Percentiles rank a stretch among this genome's conserved stretches.
These are phyloP conservation scores for Argynnis bischoffii DNA, from an alignment of 2,888 invertebrate species.

Conservation along the genomic window DNA sequence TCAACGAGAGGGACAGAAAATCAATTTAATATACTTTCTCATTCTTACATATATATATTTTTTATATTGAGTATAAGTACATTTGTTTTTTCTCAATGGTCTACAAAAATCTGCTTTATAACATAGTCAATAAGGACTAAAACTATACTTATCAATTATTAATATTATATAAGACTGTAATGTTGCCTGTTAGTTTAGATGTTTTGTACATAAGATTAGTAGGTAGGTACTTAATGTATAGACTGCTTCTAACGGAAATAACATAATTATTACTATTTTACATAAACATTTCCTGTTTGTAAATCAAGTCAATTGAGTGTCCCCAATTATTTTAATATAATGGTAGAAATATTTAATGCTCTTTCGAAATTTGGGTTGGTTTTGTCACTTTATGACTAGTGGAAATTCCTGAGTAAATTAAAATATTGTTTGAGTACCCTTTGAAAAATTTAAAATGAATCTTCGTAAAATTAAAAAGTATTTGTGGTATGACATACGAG, in stretches of 20 bases:
- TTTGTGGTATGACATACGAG: too few relatives aligned
- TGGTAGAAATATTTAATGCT: constrained; percentile 6
- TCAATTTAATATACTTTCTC: too few relatives aligned
- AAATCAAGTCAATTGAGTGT: constrained; percentile 14
- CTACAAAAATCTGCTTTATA: constrained; percentile 8
- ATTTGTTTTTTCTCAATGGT: not conserved
- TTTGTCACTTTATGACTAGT: too few relatives aligned
- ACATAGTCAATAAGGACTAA: constrained; percentile 1
- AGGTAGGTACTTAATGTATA: constrained; percentile 26
- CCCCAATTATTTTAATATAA: constrained; percentile 1
- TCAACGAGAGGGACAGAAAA: too few relatives aligned
- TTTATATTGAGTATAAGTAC: too few relatives aligned
- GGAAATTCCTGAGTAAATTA: not conserved
- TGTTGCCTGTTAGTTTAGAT: constrained; percentile 50
- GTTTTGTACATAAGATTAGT: constrained; percentile 38
- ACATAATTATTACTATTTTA: constrained; percentile 15
- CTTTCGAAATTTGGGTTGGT: not conserved
- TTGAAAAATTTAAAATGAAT: too few relatives aligned
- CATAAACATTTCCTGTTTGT: constrained; percentile 16
- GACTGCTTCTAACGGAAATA: constrained; percentile 13
- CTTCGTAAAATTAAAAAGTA: too few relatives aligned
- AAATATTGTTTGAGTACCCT: not conserved
- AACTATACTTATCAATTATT: constrained; percentile 4
- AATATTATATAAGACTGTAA: constrained; percentile 49
- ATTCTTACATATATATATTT: too few relatives aligned